phyloP scores from a whole-genome alignment of 2,113 vertebrate species.

The Neoarius graeffei region DNA sequence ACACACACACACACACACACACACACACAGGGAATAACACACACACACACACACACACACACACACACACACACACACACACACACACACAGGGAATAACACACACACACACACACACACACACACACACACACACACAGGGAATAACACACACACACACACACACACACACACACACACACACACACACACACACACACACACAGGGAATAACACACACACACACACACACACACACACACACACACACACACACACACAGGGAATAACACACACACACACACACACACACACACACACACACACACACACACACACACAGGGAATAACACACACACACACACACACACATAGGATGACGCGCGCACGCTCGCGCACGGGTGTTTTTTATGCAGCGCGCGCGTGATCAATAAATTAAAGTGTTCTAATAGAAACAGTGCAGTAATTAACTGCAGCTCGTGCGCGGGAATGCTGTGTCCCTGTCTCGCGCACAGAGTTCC shows the following conservation, averaged over 20 bases:
- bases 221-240: slow-evolving; percentile 47
- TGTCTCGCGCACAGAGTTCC: neutral
- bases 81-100: slow-evolving; percentile 30
- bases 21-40: slow-evolving; percentile 32
- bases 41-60: slow-evolving; percentile 53
- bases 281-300: slow-evolving; percentile 53
- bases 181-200: slow-evolving; percentile 53
- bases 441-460: neutral
- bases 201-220: slow-evolving; percentile 51
- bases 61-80: slow-evolving; percentile 53
- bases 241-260: slow-evolving; percentile 53
- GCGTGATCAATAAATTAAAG: neutral
- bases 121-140: slow-evolving; percentile 47
- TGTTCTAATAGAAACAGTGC: neutral
- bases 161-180: slow-evolving; percentile 53
- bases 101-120: slow-evolving; percentile 53
- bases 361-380: neutral
- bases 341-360: slow-evolving; percentile 14
- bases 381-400: neutral
- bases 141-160: slow-evolving; percentile 51
- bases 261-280: slow-evolving; percentile 51
- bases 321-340: slow-evolving; percentile 31
- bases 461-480: neutral
- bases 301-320: slow-evolving; percentile 47
- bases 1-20: slow-evolving; percentile 53